Evolutionary conservation across 2,797 vertebrate species (phyloP).

Genomic region (Characodon lateralis): DNA sequence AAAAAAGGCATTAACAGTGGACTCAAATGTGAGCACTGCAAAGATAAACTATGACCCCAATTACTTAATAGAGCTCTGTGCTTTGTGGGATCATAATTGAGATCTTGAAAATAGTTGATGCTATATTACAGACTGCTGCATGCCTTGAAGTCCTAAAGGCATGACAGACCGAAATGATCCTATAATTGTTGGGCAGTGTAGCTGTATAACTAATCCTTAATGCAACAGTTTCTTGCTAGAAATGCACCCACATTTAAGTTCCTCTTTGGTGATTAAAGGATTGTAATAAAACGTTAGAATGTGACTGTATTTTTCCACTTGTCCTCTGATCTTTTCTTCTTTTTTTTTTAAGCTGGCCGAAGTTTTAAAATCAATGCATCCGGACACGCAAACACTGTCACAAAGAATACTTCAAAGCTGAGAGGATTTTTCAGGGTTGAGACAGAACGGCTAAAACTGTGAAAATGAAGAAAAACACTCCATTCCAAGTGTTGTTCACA

Average conservation of each 20-base stretch:
- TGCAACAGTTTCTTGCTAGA: neutral
- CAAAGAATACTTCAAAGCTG: slow-evolving; percentile 1
- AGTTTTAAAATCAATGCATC: slow-evolving; percentile 3
- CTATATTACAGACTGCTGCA: neutral
- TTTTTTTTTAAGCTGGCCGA: neutral
- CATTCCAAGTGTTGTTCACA: neutral
- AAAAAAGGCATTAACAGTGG: neutral
- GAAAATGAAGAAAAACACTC: neutral
- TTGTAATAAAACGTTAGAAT: neutral
- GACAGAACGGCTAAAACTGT: neutral
- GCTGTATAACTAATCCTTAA: neutral
- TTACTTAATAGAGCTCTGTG: slow-evolving; percentile 28
- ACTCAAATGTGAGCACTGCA: slow-evolving; percentile 25
- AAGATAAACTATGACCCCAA: slow-evolving; percentile 42
- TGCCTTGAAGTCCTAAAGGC: neutral
- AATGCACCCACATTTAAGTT: neutral
- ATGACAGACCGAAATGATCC: neutral
- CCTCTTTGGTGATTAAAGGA: neutral
- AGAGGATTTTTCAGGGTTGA: neutral
- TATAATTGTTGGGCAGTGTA: neutral
- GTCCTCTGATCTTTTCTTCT: neutral
- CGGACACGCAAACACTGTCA: neutral
- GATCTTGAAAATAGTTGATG: slow-evolving; percentile 21
- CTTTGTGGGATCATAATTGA: slow-evolving; percentile 45
- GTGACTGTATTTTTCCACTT: neutral